phyloP scores from a whole-genome alignment of 2,797 vertebrate species.

The Lithobates sylvaticus region DNA sequence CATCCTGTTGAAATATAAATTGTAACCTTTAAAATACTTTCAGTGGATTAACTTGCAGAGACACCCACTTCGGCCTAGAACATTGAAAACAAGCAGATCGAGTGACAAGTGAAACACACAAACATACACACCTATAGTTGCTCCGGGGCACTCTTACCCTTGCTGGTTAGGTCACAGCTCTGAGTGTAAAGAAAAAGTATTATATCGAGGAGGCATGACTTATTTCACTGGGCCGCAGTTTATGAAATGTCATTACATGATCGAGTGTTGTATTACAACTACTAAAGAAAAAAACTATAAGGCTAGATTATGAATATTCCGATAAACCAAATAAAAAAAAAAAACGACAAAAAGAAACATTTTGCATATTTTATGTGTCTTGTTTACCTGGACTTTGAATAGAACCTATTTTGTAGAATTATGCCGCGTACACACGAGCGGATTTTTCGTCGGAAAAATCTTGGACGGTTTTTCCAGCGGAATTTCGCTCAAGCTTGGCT shows the following conservation, averaged over 20 bases:
- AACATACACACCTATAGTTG: slow-evolving; percentile 22
- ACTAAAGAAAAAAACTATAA: not conserved
- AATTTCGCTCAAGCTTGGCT: too few species aligned
- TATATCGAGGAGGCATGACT: not conserved
- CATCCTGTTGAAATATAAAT: slow-evolving; percentile 31
- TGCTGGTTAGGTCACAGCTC: slow-evolving; percentile 21
- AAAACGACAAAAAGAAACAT: too few species aligned
- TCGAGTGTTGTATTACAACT: not conserved
- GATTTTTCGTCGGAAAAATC: too few species aligned
- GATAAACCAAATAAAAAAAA: not conserved
- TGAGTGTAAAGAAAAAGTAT: not conserved
- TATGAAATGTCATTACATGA: not conserved
- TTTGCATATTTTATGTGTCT: too few species aligned
- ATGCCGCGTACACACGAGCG: too few species aligned
- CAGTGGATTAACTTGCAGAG: slow-evolving; percentile 12
- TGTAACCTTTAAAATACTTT: slow-evolving; percentile 27
- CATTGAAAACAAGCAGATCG: slow-evolving; percentile 14
- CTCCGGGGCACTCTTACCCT: slow-evolving; percentile 19
- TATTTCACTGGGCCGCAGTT: not conserved
- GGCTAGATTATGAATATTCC: not conserved
- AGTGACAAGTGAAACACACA: slow-evolving; percentile 28
- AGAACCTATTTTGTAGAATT: too few species aligned
- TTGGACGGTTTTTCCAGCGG: too few species aligned
- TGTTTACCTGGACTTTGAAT: too few species aligned
- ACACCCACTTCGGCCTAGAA: slow-evolving; percentile 21